Base-by-base conservation (phyloP, 2,797 vertebrate genomes). In the Melanotaenia pygmaea region DNA sequence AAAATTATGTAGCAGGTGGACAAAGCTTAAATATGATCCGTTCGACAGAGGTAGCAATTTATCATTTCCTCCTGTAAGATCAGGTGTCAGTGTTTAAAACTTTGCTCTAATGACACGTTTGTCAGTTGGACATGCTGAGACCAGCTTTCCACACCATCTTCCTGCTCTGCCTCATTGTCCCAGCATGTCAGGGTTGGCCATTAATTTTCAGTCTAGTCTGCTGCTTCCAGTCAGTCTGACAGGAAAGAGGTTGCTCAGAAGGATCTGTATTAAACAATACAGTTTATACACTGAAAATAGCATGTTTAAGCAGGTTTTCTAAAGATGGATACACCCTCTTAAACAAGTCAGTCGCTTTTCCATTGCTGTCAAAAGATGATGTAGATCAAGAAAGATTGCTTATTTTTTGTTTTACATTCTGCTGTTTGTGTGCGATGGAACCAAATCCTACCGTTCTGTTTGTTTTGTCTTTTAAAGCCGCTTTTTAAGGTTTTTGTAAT, bases 161-260 rank as follows among this genome's bases (percentile, higher is more conserved):
- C 40, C 32, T 37, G 43, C 64, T 11, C 65, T 12, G 64, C 18
- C 22, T 40, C 35, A 32, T n/a, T 22, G 53, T 40, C 65, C 9
- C 51, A 72, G 50, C 68, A 11, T 20, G 69, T 58, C 64, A 8
- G 26, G 11, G 38, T 30, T 59, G 43, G 70, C 26, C 70, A 69
- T 71, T 73, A 70, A 32, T 43, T 59, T 40, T 8, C 18, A 20
- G 47, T 64, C 18, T 30, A 53, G 64, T 64, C 56, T 57, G 64
- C 68, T 53, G 61, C 45, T 59, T 51, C 47, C 69, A 69, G 59
- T 38, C 64, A 64, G 54, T 62, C 71, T 59, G 74, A 67, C 68
- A 70, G 77, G 74, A 73, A 67, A 70, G 26, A 70, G 59, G 6
- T 0, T 6, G n/a, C 47, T 67, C 47, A 50, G 24, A 51, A 76